Conservation (phyloP, 2,797 vertebrate genomes). For the Sparidentex hasta region DNA sequence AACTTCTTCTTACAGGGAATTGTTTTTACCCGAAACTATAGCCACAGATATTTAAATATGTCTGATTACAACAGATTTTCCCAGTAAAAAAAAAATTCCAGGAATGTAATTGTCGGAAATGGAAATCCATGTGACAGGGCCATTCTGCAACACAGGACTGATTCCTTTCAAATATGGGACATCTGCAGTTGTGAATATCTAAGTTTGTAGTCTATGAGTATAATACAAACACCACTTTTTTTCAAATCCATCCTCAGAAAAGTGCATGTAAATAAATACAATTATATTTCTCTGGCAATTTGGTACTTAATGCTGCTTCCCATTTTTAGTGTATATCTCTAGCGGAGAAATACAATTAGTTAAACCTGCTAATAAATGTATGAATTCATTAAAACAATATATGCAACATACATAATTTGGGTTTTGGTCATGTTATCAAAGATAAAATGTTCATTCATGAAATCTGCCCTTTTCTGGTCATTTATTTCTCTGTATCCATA, state of each 20-base stretch:
- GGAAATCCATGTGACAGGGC: constrained; percentile 8
- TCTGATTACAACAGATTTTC: too few relatives aligned
- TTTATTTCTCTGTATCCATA: background rate
- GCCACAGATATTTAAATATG: too few relatives aligned
- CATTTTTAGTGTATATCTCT: background rate
- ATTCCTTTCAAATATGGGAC: background rate
- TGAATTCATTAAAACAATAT: background rate
- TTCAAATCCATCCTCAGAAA: background rate
- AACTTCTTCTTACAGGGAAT: too few relatives aligned
- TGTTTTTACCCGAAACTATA: too few relatives aligned
- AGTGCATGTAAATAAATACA: background rate
- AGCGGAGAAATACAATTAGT: background rate
- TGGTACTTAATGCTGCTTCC: background rate
- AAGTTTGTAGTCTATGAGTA: background rate
- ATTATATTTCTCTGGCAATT: background rate
- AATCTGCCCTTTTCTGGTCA: background rate
- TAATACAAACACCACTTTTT: background rate
- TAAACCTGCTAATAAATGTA: background rate
- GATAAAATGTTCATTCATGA: background rate
- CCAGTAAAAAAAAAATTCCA: too few relatives aligned
- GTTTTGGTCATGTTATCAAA: background rate
- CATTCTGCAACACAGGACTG: background rate
- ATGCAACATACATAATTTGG: background rate
- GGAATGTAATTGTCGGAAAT: too few relatives aligned
- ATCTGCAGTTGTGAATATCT: background rate